Evolutionary conservation across 2,888 invertebrate species (phyloP).

Genomic region (Sarcophaga carnaria): DNA sequence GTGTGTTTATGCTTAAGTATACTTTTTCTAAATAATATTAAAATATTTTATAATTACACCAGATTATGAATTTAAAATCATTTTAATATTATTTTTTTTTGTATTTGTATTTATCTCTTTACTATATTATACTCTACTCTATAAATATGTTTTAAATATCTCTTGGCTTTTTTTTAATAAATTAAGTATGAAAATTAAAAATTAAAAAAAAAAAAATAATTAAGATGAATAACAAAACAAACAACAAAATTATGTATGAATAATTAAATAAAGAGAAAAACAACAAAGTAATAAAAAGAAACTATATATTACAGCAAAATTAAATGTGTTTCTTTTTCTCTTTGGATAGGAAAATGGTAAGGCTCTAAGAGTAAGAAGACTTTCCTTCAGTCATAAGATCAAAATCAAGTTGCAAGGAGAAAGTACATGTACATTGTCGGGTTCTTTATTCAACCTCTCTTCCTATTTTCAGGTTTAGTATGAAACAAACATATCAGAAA

Average conservation of each 20-base stretch:
- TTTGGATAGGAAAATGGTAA: neutral
- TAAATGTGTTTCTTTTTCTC: constrained; percentile 11
- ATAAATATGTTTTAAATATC: constrained; percentile 50
- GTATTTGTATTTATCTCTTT: constrained; percentile 32
- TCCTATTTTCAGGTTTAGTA: too few relatives aligned
- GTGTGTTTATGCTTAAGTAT: constrained; percentile 53
- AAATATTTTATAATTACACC: constrained; percentile 34
- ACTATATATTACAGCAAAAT: constrained; percentile 59
- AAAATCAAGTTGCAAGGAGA: too few relatives aligned
- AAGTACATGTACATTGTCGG: too few relatives aligned
- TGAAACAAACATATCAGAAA: too few relatives aligned
- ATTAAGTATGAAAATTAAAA: constrained; percentile 21
- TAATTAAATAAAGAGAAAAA: constrained; percentile 51
- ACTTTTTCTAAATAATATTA: constrained; percentile 34
- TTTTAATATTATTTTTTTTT: constrained; percentile 5
- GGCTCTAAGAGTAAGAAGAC: too few relatives aligned
- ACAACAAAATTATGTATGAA: constrained; percentile 61
- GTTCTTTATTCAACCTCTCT: too few relatives aligned
- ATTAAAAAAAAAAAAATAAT: constrained; percentile 51
- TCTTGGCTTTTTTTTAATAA: constrained; percentile 60
- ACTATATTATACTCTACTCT: constrained; percentile 41
- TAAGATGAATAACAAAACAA: constrained; percentile 43
- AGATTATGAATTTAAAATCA: constrained; percentile 61
- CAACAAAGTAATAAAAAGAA: constrained; percentile 53
- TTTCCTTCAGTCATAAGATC: too few relatives aligned